Percentiles rank a stretch among this genome's conserved stretches.
These are phyloP conservation scores for Zosterops borbonicus DNA, from an alignment of 2,113 vertebrate genomes.

Conservation along the genomic window DNA sequence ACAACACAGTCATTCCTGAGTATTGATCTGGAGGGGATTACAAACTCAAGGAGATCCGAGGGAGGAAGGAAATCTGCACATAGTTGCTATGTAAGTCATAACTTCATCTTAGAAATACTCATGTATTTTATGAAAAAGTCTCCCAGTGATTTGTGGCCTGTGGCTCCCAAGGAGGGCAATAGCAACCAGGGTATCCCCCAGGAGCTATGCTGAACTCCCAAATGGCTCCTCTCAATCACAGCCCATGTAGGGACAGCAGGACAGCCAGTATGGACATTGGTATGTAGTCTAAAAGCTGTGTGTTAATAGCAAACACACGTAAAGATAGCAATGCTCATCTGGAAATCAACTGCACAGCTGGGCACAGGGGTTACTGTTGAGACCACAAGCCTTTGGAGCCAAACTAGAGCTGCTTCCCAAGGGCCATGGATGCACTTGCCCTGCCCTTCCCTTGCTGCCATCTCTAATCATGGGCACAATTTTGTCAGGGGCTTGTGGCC, in stretches of 20 bases:
- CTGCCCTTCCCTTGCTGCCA: not conserved
- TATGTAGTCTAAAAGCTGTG: not conserved
- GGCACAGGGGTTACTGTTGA: not conserved
- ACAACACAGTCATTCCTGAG: not conserved
- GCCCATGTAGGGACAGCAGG: accelerated
- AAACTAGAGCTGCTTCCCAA: not conserved
- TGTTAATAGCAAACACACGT: not conserved
- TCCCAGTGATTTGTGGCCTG: not conserved
- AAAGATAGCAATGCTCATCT: not conserved
- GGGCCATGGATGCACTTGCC: not conserved
- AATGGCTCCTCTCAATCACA: not conserved
- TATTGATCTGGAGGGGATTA: not conserved
- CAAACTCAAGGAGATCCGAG: not conserved
- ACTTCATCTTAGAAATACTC: not conserved
- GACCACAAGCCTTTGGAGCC: not conserved
- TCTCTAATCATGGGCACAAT: not conserved
- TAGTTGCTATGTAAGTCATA: not conserved
- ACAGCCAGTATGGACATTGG: accelerated
- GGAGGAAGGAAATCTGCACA: not conserved
- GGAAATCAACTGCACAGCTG: not conserved
- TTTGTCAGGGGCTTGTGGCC: not conserved
- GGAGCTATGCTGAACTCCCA: not conserved
- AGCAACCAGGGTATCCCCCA: accelerated
- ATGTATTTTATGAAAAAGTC: not conserved
- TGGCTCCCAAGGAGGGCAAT: not conserved